Evolutionary conservation across 2,797 vertebrate genomes (phyloP).

Genomic region (Myotis myotis): DNA sequence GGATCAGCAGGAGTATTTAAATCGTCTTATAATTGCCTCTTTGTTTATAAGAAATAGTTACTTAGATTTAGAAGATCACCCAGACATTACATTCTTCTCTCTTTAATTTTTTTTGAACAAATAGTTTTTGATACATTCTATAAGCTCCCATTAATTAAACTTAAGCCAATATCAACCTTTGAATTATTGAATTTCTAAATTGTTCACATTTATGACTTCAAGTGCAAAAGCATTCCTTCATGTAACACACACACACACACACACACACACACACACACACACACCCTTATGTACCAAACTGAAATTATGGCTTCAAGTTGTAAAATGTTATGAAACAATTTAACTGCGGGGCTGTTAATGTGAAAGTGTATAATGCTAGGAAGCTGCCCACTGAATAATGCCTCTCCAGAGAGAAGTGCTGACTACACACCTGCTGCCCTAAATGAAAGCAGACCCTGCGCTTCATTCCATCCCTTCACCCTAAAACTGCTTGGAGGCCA

Average conservation of each 20-base stretch:
- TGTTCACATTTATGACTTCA: not conserved
- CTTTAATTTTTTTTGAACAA: not conserved
- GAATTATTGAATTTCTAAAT: not conserved
- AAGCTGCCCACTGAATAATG: constrained; percentile 69
- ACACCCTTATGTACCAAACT: constrained; percentile 66
- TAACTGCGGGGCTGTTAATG: constrained; percentile 79
- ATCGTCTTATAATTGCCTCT: not conserved
- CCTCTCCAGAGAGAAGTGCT: constrained; percentile 75
- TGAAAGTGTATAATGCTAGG: constrained; percentile 49
- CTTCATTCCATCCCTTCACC: constrained; percentile 68
- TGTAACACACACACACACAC: not conserved
- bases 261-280: not conserved
- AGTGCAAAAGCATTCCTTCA: not conserved
- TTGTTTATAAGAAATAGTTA: not conserved
- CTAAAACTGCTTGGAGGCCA: constrained; percentile 58
- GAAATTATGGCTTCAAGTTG: constrained; percentile 79
- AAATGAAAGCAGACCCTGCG: constrained; percentile 73
- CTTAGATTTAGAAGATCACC: not conserved
- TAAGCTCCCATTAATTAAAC: not conserved
- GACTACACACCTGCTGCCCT: constrained; percentile 78
- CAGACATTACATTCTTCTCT: not conserved
- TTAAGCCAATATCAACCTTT: not conserved
- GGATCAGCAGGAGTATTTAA: not conserved
- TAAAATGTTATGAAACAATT: constrained; percentile 77
- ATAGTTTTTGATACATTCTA: not conserved